Evolutionary conservation across 1,140 invertebrate genomes (phyloP), one percentile per base, ranked within the genome.

Genomic region (Hydropsyche tenuis): DNA sequence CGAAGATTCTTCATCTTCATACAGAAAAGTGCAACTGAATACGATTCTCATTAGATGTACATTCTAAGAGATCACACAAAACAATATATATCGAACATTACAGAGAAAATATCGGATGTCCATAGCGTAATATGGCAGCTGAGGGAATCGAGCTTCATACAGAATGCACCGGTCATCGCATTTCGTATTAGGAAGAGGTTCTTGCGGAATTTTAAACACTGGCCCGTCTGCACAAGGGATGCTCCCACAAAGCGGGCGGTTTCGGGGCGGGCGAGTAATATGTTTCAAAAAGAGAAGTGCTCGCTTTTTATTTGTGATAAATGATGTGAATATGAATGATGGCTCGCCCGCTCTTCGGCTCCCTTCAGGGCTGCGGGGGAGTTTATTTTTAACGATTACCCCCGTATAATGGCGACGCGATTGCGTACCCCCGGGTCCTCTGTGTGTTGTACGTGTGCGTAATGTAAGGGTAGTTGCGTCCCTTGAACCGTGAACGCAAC

Each of bases 261-360:
- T 51, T 27, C 60, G 18, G 46, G 7, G 18, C 46, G 68, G 68
- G 48, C 42, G 64, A 73, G 69, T 77, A 77, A 72, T 77, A 77
- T 77, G 72, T 76, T 76, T 71, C 72, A 76, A 71, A 37, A 48
- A 76, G 75, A 73, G 72, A 74, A 73, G 75, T 76, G 75, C 69
- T 71, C 76, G 73, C 76, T 77, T 77, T 77, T 77, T 74, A 77
- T 77, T 77, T 77, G 73, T 77, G 76, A 77, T 74, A 77, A 77
- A 77, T 77, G 76, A 77, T 75, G 76, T 71, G 76, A 77, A 77
- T 77, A 74, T 74, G 76, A 77, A 77, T 77, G 76, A 77, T 77
- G 76, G 72, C 37, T 65, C 45, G 18, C 62, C 51, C 51, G 1
- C 16, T 51, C 3, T 9, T 7, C 6, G 14, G 11, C 56, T 60